Evolutionary conservation across 2,888 invertebrate species (phyloP), one percentile per base, ranked within the genome.

Genomic region (Bedellia somnulentella): DNA sequence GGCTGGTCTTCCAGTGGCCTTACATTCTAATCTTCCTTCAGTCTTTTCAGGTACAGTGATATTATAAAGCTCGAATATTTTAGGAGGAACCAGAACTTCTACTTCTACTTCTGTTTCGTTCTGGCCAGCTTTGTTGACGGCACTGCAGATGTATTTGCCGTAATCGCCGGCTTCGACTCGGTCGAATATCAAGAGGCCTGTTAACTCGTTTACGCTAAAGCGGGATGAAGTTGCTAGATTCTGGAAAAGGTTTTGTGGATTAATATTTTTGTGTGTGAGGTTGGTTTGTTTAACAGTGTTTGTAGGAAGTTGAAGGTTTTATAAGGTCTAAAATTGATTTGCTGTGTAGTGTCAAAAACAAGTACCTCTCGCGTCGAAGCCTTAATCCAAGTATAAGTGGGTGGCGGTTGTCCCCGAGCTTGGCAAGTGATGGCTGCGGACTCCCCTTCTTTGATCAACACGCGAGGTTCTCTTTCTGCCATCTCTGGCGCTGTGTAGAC

Each of bases 331-430:
- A n/a, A n/a, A n/a, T n/a, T n/a, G n/a, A n/a, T n/a, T n/a, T n/a
- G n/a, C n/a, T n/a, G n/a, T n/a, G 23, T 8, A 11, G 29, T 15
- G 12, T 17, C 4, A 14, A 5, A 21, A 22, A 11, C 24, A 30
- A 30, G 36, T 56, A 71, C 76, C 52, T 83, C 80, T 30, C 87
- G 82, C 2, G 82, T 84, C 30, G 81, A 71, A 35, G 83, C 79
- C 46, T 89, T 87, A 33, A 92, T 86, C 94, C 94, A 94, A 16
- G 82, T 82, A 50, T 87, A 90, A 33, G 79, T 81, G 25, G 94
- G 93, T 10, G 83, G 82, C 2, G 94, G 94, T 54, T 92, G 93
- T 11, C 93, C 93, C 23, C 73, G 80, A 0, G 91, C 93, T 42
- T 81, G 81, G 55, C 94, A 94, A 31, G 79, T 78, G 21, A 90